Percentiles rank a stretch among this genome's conserved stretches.
phyloP scores from a whole-genome alignment of 2,113 vertebrate species.

The Motacilla tschutschensis region DNA sequence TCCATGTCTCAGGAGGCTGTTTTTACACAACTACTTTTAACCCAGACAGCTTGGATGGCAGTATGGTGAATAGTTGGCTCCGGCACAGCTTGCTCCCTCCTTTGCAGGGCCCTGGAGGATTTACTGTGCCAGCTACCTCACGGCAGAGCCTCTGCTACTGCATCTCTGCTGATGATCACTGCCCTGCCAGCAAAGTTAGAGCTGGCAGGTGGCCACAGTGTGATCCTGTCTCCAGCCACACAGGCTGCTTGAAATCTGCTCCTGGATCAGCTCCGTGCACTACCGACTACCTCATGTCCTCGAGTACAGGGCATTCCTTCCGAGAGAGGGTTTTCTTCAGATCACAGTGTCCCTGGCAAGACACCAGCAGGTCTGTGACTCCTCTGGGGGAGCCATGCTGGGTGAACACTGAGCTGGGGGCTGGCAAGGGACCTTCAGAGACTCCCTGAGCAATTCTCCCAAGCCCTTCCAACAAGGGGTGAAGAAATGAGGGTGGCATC shows the following conservation, averaged over 20 bases:
- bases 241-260: constrained; percentile 14
- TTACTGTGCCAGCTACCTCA: constrained; percentile 30
- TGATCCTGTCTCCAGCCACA: constrained; percentile 16
- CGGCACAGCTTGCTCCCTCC: background rate
- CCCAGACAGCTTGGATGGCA: background rate
- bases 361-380: background rate
- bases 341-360: background rate
- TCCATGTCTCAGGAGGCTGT: background rate
- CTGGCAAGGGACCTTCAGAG: background rate
- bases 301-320: background rate
- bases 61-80: background rate
- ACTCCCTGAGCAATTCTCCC: background rate
- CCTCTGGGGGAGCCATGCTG: background rate
- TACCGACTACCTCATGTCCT: background rate
- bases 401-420: background rate
- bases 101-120: constrained; percentile 4
- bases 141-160: constrained; percentile 24
- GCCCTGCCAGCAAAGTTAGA: background rate
- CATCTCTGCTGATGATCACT: constrained; percentile 11
- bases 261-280: background rate
- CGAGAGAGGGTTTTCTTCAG: background rate
- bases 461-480: background rate
- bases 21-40: background rate
- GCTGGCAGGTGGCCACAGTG: background rate
- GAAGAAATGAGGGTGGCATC: background rate